Evolutionary conservation across 1,140 invertebrate genomes (phyloP), one percentile per base, ranked within the genome.

Genomic region (Latrodectus geometricus): DNA sequence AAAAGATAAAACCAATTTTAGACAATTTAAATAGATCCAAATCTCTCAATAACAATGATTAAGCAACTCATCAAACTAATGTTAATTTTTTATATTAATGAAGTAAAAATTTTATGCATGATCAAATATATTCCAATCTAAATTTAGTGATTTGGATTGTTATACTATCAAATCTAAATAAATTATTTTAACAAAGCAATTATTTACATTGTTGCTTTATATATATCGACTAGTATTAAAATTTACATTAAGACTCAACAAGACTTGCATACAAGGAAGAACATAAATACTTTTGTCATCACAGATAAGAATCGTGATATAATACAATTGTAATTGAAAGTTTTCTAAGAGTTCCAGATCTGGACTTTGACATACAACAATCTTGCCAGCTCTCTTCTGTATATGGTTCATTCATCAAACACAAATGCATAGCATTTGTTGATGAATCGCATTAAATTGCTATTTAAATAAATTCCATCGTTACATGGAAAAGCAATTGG

Each of bases 351-450:
- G 35, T 35, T 35, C 35, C 35, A 35, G 35, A 35, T 35, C 35
- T 35, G 35, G 35, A 5, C 35, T 35, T 35, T 3, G 35, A 35
- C 35, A 35, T 35, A 17, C 54, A 61, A 61, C 54, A 17, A 14
- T 14, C 54, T 61, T 61, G 54, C 35, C 35, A 35, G 35, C 35
- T 35, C 35, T 35, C 35, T 35, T 35, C 1, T 35, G 35, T 35
- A n/a, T n/a, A 35, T 35, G 35, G 5, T 35, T 35, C 35, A 35
- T 35, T 35, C 35, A 12, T 76, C 50, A 73, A 48, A 61, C 56
- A 83, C 81, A 83, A 83, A 83, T 83, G 81, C 81, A 83, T 83
- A 83, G 81, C 81, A 83, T 83, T 83, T 83, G 81, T 61, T 49
- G 61, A 83, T 74, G 56, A 82, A 82, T 73, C 49, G 80, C 80